These are phyloP conservation scores for Eupithecia inturbata DNA, from an alignment of 2,888 invertebrate species.

Conservation along the genomic window DNA sequence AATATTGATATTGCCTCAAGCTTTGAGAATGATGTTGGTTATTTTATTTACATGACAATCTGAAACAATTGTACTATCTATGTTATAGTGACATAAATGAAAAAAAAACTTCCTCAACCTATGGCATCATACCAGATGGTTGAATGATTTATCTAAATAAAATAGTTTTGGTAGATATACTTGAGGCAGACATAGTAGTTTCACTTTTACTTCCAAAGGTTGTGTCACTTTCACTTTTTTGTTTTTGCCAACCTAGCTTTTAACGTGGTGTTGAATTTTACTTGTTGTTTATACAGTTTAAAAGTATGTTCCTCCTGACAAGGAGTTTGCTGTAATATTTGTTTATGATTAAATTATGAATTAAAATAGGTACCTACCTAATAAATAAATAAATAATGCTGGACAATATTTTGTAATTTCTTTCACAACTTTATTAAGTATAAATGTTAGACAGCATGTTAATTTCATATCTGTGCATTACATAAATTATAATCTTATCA, in stretches of 20 bases:
- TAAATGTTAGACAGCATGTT: neutral
- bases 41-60: neutral
- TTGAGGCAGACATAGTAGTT: constrained; percentile 2
- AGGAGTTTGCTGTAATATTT: no score
- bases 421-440: neutral
- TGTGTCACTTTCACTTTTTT: constrained; percentile 32
- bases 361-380: no score
- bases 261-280: constrained; percentile 5
- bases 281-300: neutral
- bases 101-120: constrained; percentile 4
- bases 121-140: constrained; percentile 10
- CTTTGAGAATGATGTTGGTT: neutral
- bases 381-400: no score
- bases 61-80: neutral
- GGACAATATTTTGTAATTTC: neutral
- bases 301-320: neutral
- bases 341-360: no score
- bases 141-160: constrained; percentile 3
- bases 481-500: constrained; percentile 2
- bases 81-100: neutral
- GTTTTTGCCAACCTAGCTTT: constrained; percentile 10
- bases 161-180: neutral
- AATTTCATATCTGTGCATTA: neutral
- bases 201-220: constrained; percentile 18
- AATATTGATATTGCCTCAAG: neutral